Percentiles rank a stretch among this genome's conserved stretches.
Conservation (phyloP, 2,888 invertebrate genomes). For the Elmis aenea region DNA sequence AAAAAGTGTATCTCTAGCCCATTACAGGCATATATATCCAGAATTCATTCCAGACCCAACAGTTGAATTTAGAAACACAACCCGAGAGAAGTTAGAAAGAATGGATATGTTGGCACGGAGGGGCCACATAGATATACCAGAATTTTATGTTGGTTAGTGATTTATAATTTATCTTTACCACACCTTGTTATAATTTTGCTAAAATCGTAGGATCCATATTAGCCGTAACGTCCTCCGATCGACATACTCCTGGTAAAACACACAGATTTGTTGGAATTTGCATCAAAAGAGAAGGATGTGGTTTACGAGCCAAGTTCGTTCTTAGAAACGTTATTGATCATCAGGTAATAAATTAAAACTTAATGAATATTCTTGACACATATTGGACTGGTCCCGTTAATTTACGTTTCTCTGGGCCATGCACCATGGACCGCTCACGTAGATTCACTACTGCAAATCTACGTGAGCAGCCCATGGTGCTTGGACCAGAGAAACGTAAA, state of each 20-base stretch:
- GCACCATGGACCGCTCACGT: too few relatives aligned
- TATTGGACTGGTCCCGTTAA: constrained; percentile 3
- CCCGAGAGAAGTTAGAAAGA: constrained; percentile 85
- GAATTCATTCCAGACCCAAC: constrained; percentile 91
- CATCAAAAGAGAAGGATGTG: constrained; percentile 76
- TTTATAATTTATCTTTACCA: too few relatives aligned
- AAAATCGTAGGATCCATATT: constrained; percentile 74
- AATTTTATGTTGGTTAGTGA: constrained; percentile 90
- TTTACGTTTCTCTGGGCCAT: too few relatives aligned
- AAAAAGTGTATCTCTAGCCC: constrained; percentile 34
- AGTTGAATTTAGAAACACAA: constrained; percentile 66
- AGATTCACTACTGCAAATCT: too few relatives aligned
- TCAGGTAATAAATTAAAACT: constrained; percentile 54
- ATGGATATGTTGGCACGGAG: constrained; percentile 88
- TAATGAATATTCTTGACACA: neutral
- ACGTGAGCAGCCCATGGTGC: too few relatives aligned
- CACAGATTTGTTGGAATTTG: constrained; percentile 93
- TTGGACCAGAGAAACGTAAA: too few relatives aligned
- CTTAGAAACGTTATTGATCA: constrained; percentile 91
- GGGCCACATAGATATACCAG: constrained; percentile 80
- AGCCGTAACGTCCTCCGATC: constrained; percentile 82
- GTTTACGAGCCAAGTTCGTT: constrained; percentile 78
- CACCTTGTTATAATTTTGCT: too few relatives aligned
- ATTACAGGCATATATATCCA: constrained; percentile 72
- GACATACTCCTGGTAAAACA: constrained; percentile 76